Base-by-base conservation (phyloP, 2,888 invertebrate genomes). In the Cephus nigrinus region DNA sequence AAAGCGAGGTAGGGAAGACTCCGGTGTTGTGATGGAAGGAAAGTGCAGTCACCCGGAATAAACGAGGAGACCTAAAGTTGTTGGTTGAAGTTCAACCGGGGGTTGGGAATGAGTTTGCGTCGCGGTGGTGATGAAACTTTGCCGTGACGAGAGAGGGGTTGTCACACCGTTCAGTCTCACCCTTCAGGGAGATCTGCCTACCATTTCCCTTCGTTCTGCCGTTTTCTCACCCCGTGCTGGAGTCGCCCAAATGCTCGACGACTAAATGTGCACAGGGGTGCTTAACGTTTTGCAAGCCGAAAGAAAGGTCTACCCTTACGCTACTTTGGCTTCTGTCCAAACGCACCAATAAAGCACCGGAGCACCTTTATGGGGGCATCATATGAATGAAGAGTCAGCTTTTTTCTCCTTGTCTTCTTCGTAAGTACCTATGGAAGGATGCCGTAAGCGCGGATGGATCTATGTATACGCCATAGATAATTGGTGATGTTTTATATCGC, bases 21-120 rank as follows among this genome's bases (percentile, higher is more conserved):
- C 85, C 80, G 85, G 84, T 84, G 85, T 84, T 80, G 83, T 84
- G 89, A 89, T 87, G 86, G 89, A 89, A 89, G 88, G 90, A 90
- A 90, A 89, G 88, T 88, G 90, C 90, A 91, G 90, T 90, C 89
- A 89, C 86, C 91, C 90, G 89, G 90, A 91, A 91, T 91, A 91
- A 91, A 91, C 90, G 90, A 91, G 90, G 87, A 89, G 90, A 90
- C 86, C 87, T 84, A 89, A 91, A 91, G 89, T 91, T 90, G 90
- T 90, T 88, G 90, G 88, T 89, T 88, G 88, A 90, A 91, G 91
- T 91, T 90, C 87, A 87, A 86, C 82, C 84, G 86, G 90, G 89
- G 86, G 84, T 87, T 83, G 86, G 86, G 88, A 89, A 90, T 88
- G 90, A 90, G 91, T 90, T 90, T 89, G 88, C 89, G 89, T 89